phyloP scores from a whole-genome alignment of 2,113 vertebrate genomes.

The Vulpes ferrilata region DNA sequence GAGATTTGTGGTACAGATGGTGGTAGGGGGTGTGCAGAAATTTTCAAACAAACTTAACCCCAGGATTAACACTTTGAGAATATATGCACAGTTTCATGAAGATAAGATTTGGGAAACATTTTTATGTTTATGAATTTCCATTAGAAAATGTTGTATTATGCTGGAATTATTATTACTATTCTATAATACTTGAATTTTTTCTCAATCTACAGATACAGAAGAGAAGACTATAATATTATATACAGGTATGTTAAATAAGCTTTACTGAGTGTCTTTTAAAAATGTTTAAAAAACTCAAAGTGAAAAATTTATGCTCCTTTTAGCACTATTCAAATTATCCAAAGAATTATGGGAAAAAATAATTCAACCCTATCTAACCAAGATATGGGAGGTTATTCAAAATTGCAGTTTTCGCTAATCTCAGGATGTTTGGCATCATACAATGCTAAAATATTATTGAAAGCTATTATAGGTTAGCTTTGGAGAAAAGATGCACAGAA shows the following conservation, averaged over 20 bases:
- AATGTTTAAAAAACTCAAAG: not conserved
- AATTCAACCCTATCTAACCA: not conserved
- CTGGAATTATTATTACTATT: not conserved
- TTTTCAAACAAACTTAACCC: not conserved
- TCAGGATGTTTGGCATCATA: not conserved
- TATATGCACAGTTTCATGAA: not conserved
- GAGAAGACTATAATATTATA: too few relatives aligned
- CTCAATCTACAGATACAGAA: not conserved
- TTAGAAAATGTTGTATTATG: not conserved
- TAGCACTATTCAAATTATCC: not conserved
- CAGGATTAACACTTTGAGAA: not conserved
- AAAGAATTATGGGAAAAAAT: not conserved
- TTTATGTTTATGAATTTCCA: not conserved
- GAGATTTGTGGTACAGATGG: accelerated
- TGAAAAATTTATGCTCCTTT: not conserved
- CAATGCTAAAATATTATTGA: not conserved
- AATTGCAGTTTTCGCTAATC: not conserved
- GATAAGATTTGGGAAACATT: not conserved
- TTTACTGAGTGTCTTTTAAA: not conserved
- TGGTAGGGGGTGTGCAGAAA: accelerated
- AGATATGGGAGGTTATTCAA: not conserved
- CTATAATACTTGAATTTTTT: not conserved
- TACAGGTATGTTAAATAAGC: not conserved
- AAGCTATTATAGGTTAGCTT: not conserved
- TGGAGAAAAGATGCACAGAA: not conserved